Conservation (phyloP, 2,888 invertebrate genomes). For the Thereva nobilitata region DNA sequence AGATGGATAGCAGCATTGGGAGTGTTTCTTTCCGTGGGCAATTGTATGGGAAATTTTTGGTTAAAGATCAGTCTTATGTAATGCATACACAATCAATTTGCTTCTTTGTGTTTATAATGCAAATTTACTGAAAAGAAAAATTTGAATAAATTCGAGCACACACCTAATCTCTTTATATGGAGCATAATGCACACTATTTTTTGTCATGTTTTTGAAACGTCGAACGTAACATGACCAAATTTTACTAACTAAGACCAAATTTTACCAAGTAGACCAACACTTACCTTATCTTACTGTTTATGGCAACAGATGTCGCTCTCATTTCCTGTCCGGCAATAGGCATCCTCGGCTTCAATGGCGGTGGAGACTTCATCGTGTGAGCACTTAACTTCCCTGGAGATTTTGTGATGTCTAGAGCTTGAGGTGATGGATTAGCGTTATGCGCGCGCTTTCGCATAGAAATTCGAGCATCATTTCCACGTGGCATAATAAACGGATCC, state of each 20-base stretch:
- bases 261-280: conserved; percentile 34
- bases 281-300: conserved; percentile 51
- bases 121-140: too few relatives aligned
- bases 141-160: too few relatives aligned
- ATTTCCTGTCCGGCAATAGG: conserved; percentile 45
- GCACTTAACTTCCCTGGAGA: conserved; percentile 20
- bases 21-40: conserved; percentile 8
- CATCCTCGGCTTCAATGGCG: conserved; percentile 56
- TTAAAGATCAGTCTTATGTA: conserved; percentile 1
- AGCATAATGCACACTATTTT: too few relatives aligned
- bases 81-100: not conserved
- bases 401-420: conserved; percentile 6
- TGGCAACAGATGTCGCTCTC: conserved; percentile 37
- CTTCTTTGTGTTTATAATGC: too few relatives aligned
- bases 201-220: not conserved
- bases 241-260: not conserved
- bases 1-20: not conserved
- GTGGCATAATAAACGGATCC: conserved; percentile 17
- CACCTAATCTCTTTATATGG: too few relatives aligned
- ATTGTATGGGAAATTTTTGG: conserved; percentile 1
- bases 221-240: not conserved
- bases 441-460: conserved; percentile 55
- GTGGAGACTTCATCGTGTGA: conserved; percentile 46
- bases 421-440: conserved; percentile 46
- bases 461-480: conserved; percentile 42